Evolutionary conservation across 2,113 vertebrate species (phyloP).

Genomic region (Corythornis vintsioides): DNA sequence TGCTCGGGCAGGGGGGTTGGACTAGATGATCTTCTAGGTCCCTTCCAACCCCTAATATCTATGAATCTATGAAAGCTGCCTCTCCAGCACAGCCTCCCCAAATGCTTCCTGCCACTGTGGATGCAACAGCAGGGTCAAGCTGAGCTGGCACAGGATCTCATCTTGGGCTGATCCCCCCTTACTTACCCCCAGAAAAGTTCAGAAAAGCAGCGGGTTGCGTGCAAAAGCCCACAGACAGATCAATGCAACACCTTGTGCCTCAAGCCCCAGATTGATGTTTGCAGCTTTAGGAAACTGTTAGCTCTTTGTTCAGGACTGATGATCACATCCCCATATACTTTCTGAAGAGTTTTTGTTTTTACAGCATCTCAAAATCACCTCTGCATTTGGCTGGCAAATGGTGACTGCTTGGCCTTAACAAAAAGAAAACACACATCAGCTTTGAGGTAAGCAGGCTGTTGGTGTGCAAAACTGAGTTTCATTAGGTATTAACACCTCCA

Average conservation of each 20-base stretch:
- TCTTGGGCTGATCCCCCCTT: background rate
- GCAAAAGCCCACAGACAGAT: background rate
- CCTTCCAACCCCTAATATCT: too few relatives aligned
- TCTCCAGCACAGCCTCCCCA: too few relatives aligned
- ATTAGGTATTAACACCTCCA: background rate
- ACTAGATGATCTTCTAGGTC: too few relatives aligned
- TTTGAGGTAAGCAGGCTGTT: background rate
- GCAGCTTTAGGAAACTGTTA: background rate
- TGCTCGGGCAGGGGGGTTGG: too few relatives aligned
- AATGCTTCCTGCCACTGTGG: background rate
- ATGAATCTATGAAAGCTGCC: too few relatives aligned
- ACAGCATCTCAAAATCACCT: background rate
- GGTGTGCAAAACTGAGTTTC: background rate
- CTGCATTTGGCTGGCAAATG: background rate
- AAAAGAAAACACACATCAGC: background rate
- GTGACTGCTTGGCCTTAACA: background rate
- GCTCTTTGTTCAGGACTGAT: background rate
- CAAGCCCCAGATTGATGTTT: background rate
- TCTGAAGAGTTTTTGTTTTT: background rate
- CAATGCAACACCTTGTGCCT: background rate
- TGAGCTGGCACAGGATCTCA: background rate
- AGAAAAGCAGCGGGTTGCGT: background rate
- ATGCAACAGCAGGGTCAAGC: background rate
- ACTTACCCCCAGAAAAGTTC: accelerated
- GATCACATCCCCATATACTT: background rate